phyloP scores from a whole-genome alignment of 2,888 invertebrate species.

The Papilio elwesi region DNA sequence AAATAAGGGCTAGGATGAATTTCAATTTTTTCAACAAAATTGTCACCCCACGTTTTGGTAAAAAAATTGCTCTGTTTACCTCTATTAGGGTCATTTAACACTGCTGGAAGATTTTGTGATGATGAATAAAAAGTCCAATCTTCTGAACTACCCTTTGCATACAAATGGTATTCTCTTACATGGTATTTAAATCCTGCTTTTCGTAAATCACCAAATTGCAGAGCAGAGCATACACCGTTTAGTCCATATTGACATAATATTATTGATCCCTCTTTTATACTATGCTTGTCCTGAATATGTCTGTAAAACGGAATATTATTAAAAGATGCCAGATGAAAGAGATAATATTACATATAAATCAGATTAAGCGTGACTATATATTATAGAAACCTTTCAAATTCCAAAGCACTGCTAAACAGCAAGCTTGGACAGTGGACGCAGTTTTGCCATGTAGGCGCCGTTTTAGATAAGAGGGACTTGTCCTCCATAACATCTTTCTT shows the following conservation, averaged over 20 bases:
- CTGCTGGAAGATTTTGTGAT: slow-evolving; percentile 97
- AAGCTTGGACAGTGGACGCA: slow-evolving; percentile 86
- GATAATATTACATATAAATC: slow-evolving; percentile 26
- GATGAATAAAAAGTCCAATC: slow-evolving; percentile 95
- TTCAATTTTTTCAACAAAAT: slow-evolving; percentile 92
- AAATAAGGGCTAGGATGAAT: slow-evolving; percentile 91
- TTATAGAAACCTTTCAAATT: slow-evolving; percentile 84
- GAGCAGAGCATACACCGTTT: slow-evolving; percentile 92
- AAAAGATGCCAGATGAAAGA: too few species aligned
- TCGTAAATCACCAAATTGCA: slow-evolving; percentile 95
- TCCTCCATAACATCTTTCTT: slow-evolving; percentile 81
- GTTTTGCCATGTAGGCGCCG: slow-evolving; percentile 83
- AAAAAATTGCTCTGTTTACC: slow-evolving; percentile 97
- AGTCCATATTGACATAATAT: slow-evolving; percentile 94
- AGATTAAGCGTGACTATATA: slow-evolving; percentile 38
- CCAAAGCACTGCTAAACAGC: slow-evolving; percentile 82
- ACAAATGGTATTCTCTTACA: slow-evolving; percentile 87
- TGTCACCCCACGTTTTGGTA: slow-evolving; percentile 98
- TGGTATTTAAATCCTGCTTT: slow-evolving; percentile 95
- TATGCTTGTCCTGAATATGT: slow-evolving; percentile 91
- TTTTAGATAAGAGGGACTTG: slow-evolving; percentile 64
- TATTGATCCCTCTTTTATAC: slow-evolving; percentile 93
- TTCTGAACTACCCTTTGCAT: slow-evolving; percentile 70
- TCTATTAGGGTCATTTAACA: slow-evolving; percentile 96
- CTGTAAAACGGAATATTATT: slow-evolving; percentile 71